Base-by-base conservation (phyloP, 1,140 invertebrate species). In the Sminthurinus signatus region DNA sequence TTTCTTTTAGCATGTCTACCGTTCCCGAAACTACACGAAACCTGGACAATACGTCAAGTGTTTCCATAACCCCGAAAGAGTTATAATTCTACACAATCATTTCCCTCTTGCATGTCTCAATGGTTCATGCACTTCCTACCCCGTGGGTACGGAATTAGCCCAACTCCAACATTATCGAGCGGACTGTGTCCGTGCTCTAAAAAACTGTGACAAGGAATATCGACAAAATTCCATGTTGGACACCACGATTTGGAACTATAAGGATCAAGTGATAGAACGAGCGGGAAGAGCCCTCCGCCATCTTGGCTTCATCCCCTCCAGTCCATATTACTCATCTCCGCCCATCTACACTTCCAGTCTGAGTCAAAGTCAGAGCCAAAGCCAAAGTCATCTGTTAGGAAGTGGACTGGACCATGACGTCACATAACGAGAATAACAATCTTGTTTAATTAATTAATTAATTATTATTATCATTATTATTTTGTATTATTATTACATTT, bases 1-100 rank as follows among this genome's bases (percentile, higher is more conserved):
- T 48, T 14, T 48, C 21, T 62, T 66, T n/a, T 91, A 93, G 77
- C 92, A 95, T 76, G 91, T 95, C 3, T 91, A 92, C 74, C 82
- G 91, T 8, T 87, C 88, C 50, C 86, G 85, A 73, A 94, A 94
- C 78, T 94, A 91, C 76, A 95, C 91, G 1, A 93, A 93, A 77
- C 91, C 91, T 0, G 90, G 91, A 68, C 88, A 91, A 75, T 94
- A 93, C 76, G 88, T 94, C 32, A 96, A 96, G 77, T 93, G 91
- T 77, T 95, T 96, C 80, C 91, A 95, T 75, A 91, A 94, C 77
- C 88, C 91, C 3, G 87, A 91, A 70, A 82, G 88, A 64, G 91
- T 92, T 19, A 81, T 94, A 8, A 91, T 89, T 4, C 80, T 96
- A 39, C 91, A 95, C 80, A 96, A 95, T 78, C 92, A 95, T 77